Percentiles rank a stretch among this genome's conserved stretches.
Evolutionary conservation across 2,797 vertebrate species (phyloP).

Genomic region (Sebastes itinus): DNA sequence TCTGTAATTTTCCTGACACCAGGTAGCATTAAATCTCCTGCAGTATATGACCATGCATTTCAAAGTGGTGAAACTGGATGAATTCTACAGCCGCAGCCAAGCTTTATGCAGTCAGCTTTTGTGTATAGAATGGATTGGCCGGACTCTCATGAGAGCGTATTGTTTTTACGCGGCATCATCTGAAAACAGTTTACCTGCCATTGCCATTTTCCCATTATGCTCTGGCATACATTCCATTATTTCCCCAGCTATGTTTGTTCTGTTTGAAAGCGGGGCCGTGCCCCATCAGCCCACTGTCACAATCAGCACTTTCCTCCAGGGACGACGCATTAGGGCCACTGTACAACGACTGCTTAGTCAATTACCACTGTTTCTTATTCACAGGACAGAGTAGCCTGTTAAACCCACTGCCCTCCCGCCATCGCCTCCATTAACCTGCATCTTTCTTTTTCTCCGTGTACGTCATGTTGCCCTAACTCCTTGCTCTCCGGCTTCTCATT

Average conservation of each 20-base stretch:
- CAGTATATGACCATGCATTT: slow-evolving; percentile 6
- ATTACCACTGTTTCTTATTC: slow-evolving; percentile 50
- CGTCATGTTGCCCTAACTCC: neutral
- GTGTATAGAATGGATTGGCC: slow-evolving; percentile 46
- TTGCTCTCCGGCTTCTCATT: neutral
- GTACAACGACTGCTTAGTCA: neutral
- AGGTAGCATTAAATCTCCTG: slow-evolving; percentile 1
- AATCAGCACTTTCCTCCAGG: slow-evolving; percentile 64
- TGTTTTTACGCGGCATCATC: slow-evolving; percentile 29
- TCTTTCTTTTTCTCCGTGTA: neutral
- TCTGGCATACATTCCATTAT: slow-evolving; percentile 41
- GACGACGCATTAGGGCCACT: slow-evolving; percentile 48
- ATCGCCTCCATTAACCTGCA: neutral
- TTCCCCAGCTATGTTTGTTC: slow-evolving; percentile 34
- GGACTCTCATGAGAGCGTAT: slow-evolving; percentile 15
- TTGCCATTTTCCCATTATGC: slow-evolving; percentile 50
- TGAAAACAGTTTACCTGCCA: slow-evolving; percentile 52
- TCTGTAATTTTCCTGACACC: slow-evolving; percentile 1
- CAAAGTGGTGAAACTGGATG: slow-evolving; percentile 19
- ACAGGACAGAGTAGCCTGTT: slow-evolving; percentile 15
- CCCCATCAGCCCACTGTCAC: slow-evolving; percentile 62
- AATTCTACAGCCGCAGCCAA: neutral
- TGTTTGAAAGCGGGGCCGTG: slow-evolving; percentile 18
- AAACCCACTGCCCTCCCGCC: neutral
- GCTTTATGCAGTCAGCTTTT: slow-evolving; percentile 41